Conservation (phyloP, 2,888 invertebrate species). For the Biston betularia region DNA sequence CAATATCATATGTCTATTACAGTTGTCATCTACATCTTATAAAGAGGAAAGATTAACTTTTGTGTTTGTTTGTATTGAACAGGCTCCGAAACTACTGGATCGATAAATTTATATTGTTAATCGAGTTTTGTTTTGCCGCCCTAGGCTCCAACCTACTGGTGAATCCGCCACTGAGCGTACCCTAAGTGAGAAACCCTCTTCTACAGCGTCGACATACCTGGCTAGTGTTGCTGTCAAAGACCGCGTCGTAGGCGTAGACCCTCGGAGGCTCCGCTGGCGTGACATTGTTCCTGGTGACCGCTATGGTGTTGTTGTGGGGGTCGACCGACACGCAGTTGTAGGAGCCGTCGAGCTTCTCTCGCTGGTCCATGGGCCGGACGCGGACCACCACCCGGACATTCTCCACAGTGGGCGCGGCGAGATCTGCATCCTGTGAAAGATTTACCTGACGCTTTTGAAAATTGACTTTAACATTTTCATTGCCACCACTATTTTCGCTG, state of each 20-base stretch:
- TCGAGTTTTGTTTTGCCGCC: too few relatives aligned
- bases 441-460: too few relatives aligned
- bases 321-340: slow-evolving; percentile 92
- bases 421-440: slow-evolving; percentile 75
- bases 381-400: slow-evolving; percentile 98
- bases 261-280: slow-evolving; percentile 92
- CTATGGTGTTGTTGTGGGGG: slow-evolving; percentile 91
- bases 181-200: neutral
- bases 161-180: too few relatives aligned
- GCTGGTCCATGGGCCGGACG: slow-evolving; percentile 96
- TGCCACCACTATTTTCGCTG: too few relatives aligned
- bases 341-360: slow-evolving; percentile 91
- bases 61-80: too few relatives aligned
- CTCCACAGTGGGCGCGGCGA: slow-evolving; percentile 90
- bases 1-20: too few relatives aligned
- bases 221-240: slow-evolving; percentile 94
- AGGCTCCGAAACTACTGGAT: too few relatives aligned
- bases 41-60: too few relatives aligned
- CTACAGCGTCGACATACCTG: slow-evolving; percentile 84
- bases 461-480: too few relatives aligned
- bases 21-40: too few relatives aligned
- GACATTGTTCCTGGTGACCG: slow-evolving; percentile 91
- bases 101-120: too few relatives aligned
- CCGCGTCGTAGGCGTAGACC: slow-evolving; percentile 97
- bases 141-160: too few relatives aligned